Percentiles rank a stretch among this genome's conserved stretches.
These are phyloP conservation scores for Brachyistius frenatus DNA, from an alignment of 2,113 vertebrate genomes.

Conservation along the genomic window DNA sequence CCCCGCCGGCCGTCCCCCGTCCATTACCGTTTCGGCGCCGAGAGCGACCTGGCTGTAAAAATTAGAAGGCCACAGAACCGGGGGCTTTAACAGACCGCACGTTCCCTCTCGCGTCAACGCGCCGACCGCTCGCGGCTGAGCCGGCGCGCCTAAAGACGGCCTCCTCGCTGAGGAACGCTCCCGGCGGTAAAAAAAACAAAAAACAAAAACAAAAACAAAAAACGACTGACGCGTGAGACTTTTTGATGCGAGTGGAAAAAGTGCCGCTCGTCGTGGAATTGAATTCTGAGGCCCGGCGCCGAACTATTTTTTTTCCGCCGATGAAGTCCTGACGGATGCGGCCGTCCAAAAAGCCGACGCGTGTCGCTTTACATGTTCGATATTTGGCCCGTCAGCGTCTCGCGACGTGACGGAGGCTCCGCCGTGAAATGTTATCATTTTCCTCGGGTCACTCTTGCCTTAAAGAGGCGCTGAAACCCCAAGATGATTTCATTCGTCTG, in stretches of 20 bases:
- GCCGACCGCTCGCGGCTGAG: conserved; percentile 18
- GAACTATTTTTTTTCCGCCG: background rate
- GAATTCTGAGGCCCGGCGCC: background rate
- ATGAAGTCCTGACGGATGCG: background rate
- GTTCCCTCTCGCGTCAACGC: conserved; percentile 42
- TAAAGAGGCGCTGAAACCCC: too few relatives aligned
- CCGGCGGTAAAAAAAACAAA: background rate
- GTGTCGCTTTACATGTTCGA: background rate
- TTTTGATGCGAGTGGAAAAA: conserved; percentile 9
- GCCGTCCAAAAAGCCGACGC: background rate
- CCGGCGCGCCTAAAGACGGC: background rate
- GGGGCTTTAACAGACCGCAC: conserved; percentile 62
- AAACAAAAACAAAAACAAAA: too few relatives aligned
- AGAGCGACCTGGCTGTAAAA: conserved; percentile 61
- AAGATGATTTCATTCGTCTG: too few relatives aligned
- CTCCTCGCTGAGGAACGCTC: background rate
- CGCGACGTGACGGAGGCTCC: background rate
- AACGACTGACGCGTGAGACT: too few relatives aligned
- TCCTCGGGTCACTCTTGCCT: conserved; percentile 7
- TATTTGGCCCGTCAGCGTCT: background rate
- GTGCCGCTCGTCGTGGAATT: background rate
- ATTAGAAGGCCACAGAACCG: conserved; percentile 64
- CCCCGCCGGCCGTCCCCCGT: conserved; percentile 48
- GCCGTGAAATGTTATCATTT: background rate
- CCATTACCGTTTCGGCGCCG: conserved; percentile 53